Conservation (phyloP, 2,113 vertebrate species). For the Anolis carolinensis region DNA sequence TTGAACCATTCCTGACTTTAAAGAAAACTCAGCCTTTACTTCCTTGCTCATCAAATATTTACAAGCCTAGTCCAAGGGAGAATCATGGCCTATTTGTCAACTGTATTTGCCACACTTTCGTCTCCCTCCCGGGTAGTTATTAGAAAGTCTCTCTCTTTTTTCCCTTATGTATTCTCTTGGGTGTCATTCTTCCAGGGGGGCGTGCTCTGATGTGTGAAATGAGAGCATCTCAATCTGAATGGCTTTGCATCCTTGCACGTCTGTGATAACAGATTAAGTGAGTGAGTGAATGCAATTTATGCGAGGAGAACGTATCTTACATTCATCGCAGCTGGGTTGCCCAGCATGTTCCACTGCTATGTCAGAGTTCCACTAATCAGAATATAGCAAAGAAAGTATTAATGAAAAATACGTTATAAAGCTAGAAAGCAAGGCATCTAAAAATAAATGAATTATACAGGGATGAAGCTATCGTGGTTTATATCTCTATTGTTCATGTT, state of each 20-base stretch:
- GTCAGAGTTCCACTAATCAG: constrained; percentile 3
- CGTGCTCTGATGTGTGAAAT: constrained; percentile 18
- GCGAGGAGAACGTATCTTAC: background rate
- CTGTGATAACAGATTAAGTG: constrained; percentile 51
- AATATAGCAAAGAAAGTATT: constrained; percentile 21
- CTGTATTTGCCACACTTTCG: background rate
- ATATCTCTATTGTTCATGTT: background rate
- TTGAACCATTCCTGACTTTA: background rate
- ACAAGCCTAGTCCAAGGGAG: no score
- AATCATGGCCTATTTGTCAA: background rate
- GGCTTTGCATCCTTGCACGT: constrained; percentile 12
- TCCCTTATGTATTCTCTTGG: background rate
- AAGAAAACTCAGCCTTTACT: background rate
- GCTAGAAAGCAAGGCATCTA: background rate
- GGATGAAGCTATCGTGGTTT: background rate
- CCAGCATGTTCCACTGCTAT: constrained; percentile 2
- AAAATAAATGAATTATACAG: background rate
- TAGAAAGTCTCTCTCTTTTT: background rate
- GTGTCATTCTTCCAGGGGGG: background rate
- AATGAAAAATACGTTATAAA: background rate
- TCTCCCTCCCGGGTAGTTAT: background rate
- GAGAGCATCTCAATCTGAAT: background rate
- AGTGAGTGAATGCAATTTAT: constrained; percentile 39
- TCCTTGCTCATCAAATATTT: background rate
- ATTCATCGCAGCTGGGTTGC: constrained; percentile 42